These are phyloP conservation scores for Rhabdophis nuchalis DNA, from an alignment of 2,797 vertebrate species.

Conservation along the genomic window DNA sequence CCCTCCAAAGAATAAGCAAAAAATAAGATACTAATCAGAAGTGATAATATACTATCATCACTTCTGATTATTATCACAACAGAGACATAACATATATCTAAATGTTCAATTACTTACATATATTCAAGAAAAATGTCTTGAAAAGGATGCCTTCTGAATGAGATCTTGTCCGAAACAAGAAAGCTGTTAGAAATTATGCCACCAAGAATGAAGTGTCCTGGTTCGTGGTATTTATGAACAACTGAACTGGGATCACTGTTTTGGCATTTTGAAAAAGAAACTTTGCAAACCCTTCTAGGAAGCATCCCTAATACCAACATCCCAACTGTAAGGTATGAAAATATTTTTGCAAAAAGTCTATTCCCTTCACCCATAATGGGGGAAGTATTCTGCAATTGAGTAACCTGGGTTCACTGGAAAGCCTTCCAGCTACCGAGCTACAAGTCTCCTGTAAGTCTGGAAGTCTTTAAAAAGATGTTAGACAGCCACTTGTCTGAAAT, in stretches of 20 bases:
- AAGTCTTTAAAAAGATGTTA: too few species aligned
- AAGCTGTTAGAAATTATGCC: too few species aligned
- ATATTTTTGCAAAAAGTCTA: neutral
- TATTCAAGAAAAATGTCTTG: neutral
- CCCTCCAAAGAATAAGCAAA: neutral
- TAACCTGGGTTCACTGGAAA: neutral
- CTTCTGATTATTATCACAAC: too few species aligned
- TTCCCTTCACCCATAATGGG: neutral
- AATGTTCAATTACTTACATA: neutral
- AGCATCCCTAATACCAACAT: neutral
- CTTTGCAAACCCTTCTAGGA: neutral
- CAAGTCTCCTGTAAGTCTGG: too few species aligned
- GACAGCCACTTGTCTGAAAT: too few species aligned
- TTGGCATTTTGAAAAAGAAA: neutral
- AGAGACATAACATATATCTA: neutral
- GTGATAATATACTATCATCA: too few species aligned
- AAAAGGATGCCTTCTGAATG: neutral
- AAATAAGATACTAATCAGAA: too few species aligned
- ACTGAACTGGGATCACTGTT: neutral
- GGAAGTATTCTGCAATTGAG: too few species aligned
- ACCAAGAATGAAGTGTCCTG: too few species aligned
- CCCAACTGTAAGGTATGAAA: neutral
- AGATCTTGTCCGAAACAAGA: too few species aligned
- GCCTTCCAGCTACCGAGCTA: too few species aligned
- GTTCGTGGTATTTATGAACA: too few species aligned